Percentiles rank a stretch among this genome's conserved stretches.
Evolutionary conservation across 30 jellyfish, hydroid and myxozoan genomes (phyloP).

Genomic region (Chironex yamaguchii): DNA sequence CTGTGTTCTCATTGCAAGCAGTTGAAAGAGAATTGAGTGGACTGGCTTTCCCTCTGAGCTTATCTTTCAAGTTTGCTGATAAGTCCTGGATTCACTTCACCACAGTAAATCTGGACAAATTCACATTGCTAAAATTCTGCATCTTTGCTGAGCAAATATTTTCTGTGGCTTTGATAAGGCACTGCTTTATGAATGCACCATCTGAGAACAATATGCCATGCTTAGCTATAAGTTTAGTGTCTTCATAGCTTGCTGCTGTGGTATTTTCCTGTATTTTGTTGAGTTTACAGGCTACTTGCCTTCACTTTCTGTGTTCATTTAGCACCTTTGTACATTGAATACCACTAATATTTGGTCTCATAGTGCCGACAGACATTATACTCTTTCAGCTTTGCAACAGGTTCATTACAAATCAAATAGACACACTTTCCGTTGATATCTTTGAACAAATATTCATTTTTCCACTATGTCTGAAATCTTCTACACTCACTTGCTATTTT

Average conservation of each 20-base stretch:
- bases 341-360: background rate
- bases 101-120: conserved; percentile 1
- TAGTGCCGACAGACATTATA: background rate
- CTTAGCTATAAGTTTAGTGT: too few relatives aligned
- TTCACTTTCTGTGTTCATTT: background rate
- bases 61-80: background rate
- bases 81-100: too few relatives aligned
- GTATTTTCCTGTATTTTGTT: too few relatives aligned
- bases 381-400: background rate
- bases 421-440: background rate
- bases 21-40: background rate
- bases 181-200: background rate
- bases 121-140: background rate
- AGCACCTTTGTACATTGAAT: background rate
- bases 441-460: background rate
- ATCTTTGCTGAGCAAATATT: background rate
- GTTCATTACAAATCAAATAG: background rate
- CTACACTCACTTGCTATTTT: background rate
- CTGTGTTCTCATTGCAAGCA: background rate
- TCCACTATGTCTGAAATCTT: background rate
- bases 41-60: background rate
- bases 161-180: conserved; percentile 11
- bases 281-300: background rate
- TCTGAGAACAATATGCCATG: too few relatives aligned
- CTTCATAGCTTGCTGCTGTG: too few relatives aligned